Evolutionary conservation across 2,797 vertebrate species (phyloP).

Genomic region (Chloroceryle inda): DNA sequence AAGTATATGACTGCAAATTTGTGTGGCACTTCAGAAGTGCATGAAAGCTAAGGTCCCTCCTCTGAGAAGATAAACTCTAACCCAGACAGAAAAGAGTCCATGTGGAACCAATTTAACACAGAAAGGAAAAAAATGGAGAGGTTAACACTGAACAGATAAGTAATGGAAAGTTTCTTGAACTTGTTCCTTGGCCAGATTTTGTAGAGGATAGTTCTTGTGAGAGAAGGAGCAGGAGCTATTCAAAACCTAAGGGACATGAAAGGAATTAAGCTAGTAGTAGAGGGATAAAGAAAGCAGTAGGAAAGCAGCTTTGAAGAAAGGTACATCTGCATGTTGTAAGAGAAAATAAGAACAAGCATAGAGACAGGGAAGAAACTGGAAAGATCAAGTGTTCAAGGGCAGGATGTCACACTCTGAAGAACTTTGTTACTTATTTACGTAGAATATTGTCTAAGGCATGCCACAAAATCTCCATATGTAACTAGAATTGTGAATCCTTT

Average conservation of each 20-base stretch:
- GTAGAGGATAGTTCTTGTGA: not conserved
- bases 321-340: not conserved
- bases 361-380: not conserved
- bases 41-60: not conserved
- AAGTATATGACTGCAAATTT: not conserved
- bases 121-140: not conserved
- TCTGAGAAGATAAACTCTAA: not conserved
- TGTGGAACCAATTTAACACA: constrained; percentile 3
- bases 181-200: not conserved
- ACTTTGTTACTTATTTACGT: not conserved
- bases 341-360: not conserved
- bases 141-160: not conserved
- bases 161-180: not conserved
- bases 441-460: not conserved
- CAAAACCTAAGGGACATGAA: not conserved
- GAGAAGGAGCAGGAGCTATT: not conserved
- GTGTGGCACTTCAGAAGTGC: not conserved
- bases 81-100: not conserved
- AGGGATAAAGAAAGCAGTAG: not conserved
- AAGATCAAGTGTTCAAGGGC: not conserved
- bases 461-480: not conserved
- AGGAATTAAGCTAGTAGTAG: not conserved
- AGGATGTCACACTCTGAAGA: not conserved
- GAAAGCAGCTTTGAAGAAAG: not conserved
- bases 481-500: not conserved